Evolutionary conservation across 30 jellyfish, hydroid and myxozoan species (phyloP).

Genomic region (Hydractinia symbiolongicarpus): DNA sequence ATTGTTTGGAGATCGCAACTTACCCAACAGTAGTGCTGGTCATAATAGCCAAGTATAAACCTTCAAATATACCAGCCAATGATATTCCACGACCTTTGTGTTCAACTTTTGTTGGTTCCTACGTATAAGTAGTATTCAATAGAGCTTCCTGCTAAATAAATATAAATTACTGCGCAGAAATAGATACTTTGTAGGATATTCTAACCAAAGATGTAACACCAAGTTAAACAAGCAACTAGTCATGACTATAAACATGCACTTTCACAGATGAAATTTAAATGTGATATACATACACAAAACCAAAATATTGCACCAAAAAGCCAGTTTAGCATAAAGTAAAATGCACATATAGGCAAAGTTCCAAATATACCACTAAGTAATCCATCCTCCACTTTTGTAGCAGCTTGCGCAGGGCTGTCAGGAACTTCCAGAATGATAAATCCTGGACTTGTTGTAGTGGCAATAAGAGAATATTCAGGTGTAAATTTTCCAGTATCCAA

Average conservation of each 20-base stretch:
- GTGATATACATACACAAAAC: neutral
- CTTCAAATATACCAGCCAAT: slow-evolving; percentile 6
- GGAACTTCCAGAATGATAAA: slow-evolving; percentile 5
- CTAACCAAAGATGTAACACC: too few species aligned
- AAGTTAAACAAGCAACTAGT: too few species aligned
- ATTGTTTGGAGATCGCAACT: neutral
- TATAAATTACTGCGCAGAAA: too few species aligned
- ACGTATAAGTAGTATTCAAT: neutral
- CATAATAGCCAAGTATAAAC: neutral
- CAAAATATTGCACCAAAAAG: slow-evolving; percentile 17
- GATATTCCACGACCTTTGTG: neutral
- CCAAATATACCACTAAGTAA: slow-evolving; percentile 10
- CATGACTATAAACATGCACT: too few species aligned
- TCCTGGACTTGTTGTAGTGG: neutral
- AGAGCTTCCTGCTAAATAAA: too few species aligned
- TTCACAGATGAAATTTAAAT: too few species aligned
- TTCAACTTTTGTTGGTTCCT: slow-evolving; percentile 8
- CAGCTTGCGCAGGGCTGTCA: slow-evolving; percentile 14
- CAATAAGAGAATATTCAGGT: neutral
- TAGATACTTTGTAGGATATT: too few species aligned
- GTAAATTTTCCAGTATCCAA: slow-evolving; percentile 5
- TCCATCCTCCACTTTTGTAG: neutral
- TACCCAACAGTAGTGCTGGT: slow-evolving; percentile 17
- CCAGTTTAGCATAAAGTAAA: neutral
- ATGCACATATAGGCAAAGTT: slow-evolving; percentile 10